Conservation (phyloP, 2,888 invertebrate species). For the Agrochola lychnidis region DNA sequence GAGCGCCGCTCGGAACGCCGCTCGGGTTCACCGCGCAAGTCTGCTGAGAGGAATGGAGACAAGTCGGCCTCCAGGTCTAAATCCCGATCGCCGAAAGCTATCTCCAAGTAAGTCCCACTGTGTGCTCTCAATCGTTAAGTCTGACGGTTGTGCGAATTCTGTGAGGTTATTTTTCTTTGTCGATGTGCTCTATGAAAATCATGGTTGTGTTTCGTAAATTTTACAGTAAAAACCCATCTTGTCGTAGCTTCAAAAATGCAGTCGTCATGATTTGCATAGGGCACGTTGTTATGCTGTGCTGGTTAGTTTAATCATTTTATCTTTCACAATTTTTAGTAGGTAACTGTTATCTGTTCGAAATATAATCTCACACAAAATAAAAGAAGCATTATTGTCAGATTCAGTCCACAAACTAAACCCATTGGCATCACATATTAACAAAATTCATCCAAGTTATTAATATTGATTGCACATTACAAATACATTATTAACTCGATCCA, state of each 20-base stretch:
- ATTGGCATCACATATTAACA: conserved; percentile 75
- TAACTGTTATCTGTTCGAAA: conserved; percentile 54
- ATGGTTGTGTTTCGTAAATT: not conserved
- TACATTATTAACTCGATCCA: conserved; percentile 76
- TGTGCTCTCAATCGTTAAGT: conserved; percentile 79
- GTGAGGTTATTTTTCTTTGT: conserved; percentile 72
- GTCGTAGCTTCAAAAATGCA: not conserved
- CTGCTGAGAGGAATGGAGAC: conserved; percentile 75
- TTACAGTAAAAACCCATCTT: not conserved
- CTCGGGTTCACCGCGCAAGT: conserved; percentile 69
- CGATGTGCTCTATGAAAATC: conserved; percentile 12
- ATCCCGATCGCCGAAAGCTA: conserved; percentile 87
- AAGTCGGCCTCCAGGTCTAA: conserved; percentile 81
- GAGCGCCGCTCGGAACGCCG: conserved; percentile 74
- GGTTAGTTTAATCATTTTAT: conserved; percentile 8
- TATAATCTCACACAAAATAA: conserved; percentile 70
- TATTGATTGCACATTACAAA: conserved; percentile 83
- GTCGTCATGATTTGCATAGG: conserved; percentile 8
- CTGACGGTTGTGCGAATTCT: conserved; percentile 74
- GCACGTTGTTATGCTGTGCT: conserved; percentile 27
- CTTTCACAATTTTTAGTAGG: not conserved
- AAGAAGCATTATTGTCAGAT: conserved; percentile 77
- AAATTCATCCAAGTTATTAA: conserved; percentile 70
- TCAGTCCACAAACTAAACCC: conserved; percentile 54
- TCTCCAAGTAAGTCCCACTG: conserved; percentile 81